A percentile compares a stretch with the other conserved stretches of the same genome.
phyloP scores from a whole-genome alignment of 1,140 invertebrate species.

The Procambarus virginalis region DNA sequence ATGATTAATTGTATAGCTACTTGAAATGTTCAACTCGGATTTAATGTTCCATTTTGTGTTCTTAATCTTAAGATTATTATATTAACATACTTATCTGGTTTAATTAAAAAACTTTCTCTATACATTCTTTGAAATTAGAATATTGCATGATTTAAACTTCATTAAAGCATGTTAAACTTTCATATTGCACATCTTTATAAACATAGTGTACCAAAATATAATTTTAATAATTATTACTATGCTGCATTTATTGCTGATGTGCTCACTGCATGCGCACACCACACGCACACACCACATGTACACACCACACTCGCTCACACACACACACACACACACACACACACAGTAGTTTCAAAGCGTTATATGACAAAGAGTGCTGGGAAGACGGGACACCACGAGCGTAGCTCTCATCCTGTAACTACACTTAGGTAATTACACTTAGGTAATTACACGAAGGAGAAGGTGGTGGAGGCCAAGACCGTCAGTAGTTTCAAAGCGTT shows the following conservation, averaged over 20 bases:
- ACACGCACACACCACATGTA: slow-evolving; percentile 5
- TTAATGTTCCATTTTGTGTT: background rate
- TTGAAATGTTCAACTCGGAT: background rate
- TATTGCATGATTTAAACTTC: background rate
- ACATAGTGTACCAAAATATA: too few relatives aligned
- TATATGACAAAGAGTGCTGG: too few relatives aligned
- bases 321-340: too few relatives aligned
- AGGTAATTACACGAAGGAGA: too few relatives aligned
- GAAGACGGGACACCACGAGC: too few relatives aligned
- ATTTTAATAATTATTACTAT: too few relatives aligned
- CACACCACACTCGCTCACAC: background rate
- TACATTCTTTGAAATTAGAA: background rate
- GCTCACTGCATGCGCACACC: slow-evolving; percentile 26
- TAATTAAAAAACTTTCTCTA: background rate
- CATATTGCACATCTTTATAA: too few relatives aligned
- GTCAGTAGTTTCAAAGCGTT: too few relatives aligned
- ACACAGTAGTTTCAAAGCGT: too few relatives aligned
- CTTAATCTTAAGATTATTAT: background rate
- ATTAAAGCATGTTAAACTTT: background rate
- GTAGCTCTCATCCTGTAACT: too few relatives aligned
- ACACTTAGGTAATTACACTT: too few relatives aligned
- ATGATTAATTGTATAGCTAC: background rate
- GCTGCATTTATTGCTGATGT: background rate
- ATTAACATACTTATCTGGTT: background rate
- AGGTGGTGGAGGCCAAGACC: too few relatives aligned